Conservation (phyloP, 2,113 vertebrate species). For the Sylvia atricapilla region DNA sequence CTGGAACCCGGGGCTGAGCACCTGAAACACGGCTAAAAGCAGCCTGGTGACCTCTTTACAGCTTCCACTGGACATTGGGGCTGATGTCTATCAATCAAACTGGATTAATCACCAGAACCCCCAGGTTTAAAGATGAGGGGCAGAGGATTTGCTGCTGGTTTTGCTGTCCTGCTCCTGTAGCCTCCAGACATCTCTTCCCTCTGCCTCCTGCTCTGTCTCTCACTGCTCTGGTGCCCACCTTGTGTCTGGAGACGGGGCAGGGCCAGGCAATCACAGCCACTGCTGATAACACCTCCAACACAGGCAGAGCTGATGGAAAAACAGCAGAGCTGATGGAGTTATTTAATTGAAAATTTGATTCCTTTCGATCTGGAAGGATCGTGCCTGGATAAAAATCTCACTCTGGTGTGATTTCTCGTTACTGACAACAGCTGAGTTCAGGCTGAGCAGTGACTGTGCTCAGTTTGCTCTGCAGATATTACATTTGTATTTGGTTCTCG, state of each 20-base stretch:
- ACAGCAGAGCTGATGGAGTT: not conserved
- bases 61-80: not conserved
- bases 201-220: not conserved
- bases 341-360: not conserved
- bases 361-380: not conserved
- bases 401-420: not conserved
- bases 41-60: not conserved
- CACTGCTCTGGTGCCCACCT: not conserved
- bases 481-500: not conserved
- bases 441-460: not conserved
- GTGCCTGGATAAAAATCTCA: not conserved
- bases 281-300: not conserved
- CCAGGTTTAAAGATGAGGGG: not conserved
- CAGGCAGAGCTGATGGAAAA: not conserved
- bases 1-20: not conserved
- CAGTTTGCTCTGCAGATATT: not conserved
- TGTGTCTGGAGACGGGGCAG: not conserved
- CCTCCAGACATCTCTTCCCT: not conserved
- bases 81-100: not conserved
- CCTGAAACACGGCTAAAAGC: fast-evolving
- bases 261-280: not conserved
- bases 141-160: not conserved
- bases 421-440: not conserved
- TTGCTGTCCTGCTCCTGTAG: not conserved
- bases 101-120: not conserved